Base-by-base conservation (phyloP, 2,888 invertebrate species). In the Choristoneura rosaceana region DNA sequence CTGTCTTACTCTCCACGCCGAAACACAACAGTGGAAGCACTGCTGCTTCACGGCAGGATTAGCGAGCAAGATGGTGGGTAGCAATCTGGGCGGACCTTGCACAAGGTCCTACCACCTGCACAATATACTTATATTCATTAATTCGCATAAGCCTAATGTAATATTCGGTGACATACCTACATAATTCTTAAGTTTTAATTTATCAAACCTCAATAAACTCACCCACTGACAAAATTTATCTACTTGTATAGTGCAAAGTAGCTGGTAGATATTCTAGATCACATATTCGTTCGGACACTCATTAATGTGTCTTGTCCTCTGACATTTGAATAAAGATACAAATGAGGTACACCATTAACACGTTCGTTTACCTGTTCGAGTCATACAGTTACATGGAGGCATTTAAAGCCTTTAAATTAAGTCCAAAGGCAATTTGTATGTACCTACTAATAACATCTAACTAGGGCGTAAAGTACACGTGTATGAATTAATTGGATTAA, bases 301-400 rank as follows among this genome's bases (percentile, higher is more conserved):
- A 84, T 87, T 85, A 81, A 81, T 77, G 70, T 79, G 82, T 82
- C 84, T 74, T 67, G 74, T 75, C 69, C 67, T 70, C 59, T 78
- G 84, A 84, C 84, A 84, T 87, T 85, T 86, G 82, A 81, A 87
- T 85, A 85, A 79, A 80, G 79, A 76, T 80, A 87, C 84, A 85
- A 85, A 84, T 84, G 45, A 67, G 61, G 43, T 66, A 62, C 66
- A 67, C 67, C 67, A 67, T 67, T 71, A 61, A 71, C 50, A 62
- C 55, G 7, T 34, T 5, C 66, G 66, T 69, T 62, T n/a, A 17
- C 62, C 9, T 17, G 9, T 52, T 52, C 15, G 52, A 50, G 38
- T 25, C 34, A 17, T 55, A 61, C 60, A 71, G 43, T 17, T 64
- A 34, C 9, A 64, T 64, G n/a, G 45, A 62, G 62, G 25, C 34